Base-by-base conservation (phyloP, 2,888 invertebrate species). In the Agrypnus murinus region DNA sequence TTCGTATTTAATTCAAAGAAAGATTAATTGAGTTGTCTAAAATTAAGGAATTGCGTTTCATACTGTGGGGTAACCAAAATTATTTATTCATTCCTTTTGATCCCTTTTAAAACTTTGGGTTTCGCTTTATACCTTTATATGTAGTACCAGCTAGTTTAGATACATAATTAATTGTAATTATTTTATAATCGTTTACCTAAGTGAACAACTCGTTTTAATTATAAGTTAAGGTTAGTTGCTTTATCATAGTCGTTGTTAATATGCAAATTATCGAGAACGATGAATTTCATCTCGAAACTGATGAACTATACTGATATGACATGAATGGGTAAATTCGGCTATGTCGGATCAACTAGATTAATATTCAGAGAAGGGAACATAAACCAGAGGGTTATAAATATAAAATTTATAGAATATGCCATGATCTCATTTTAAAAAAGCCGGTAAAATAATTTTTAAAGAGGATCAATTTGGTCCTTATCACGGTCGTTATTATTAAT, bases 221-320 rank as follows among this genome's bases (percentile, higher is more conserved):
- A 15, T 36, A 14, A 17, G 7, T 55, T 55, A 36, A 55, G 36
- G 55, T 55, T 32, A 14, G 10, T 12, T 4, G 9, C 14, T 48
- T 25, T 34, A 12, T 5, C 34, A 14, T 17, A 34, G 34, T 36
- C 17, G n/a, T 34, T 5, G 34, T 15, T 55, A 36, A 32, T 36
- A 55, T 55, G 55, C 36, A 36, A 55, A 55, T 36, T 15, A 55
- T 55, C 32, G 55, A 36, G 55, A 36, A 34, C 55, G 15, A 5
- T 19, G 50, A 36, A 36, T 36, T 34, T 55, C 55, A 55, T 36
- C 38, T 34, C 19, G 17, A 15, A 12, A 48, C 19, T 34, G 36
- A 17, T 17, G 36, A 53, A 34, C 15, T 15, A 12, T 1, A 34
- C 53, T 34, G 40, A 15, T 34, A 17, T 36, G 55, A 55, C 34